Evolutionary conservation across 2,888 invertebrate genomes (phyloP), one percentile per base, ranked within the genome.

Genomic region (Thelaira solivaga): DNA sequence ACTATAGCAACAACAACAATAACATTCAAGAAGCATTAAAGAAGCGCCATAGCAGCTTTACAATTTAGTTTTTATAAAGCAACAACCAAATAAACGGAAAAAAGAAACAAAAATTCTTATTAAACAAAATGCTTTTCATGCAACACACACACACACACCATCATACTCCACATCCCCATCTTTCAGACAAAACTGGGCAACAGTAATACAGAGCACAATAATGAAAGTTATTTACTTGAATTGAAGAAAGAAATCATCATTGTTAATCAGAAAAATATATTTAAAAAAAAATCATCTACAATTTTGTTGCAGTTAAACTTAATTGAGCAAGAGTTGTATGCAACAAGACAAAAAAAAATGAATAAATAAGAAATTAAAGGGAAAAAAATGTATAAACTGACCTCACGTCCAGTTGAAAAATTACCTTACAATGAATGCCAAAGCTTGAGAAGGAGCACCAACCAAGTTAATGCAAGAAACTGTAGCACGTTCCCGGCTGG

Each of bases 301-400:
- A 55, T 53, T 51, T 71, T 53, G 71, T 53, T 62, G 61, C 51
- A 51, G 31, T 49, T 57, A 64, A 78, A 78, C 61, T 78, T 78
- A 78, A 78, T 78, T 78, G 78, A 74, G 47, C 61, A 78, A 64
- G 72, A 78, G n/a, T n/a, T n/a, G n/a, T 74, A 71, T 65, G 43
- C 22, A 62, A 62, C n/a, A n/a, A 31, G 36, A 64, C 31, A 6
- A 41, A 43, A 67, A 53, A 64, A 51, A 13, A 16, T 41, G 5
- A 10, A 11, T 31, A 57, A 64, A 78, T 74, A 71, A 71, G 43
- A 29, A 62, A 62, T n/a, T n/a, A 31, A 31, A 64, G 34, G 5
- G 34, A 43, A 67, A 53, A 64, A 51, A 13, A 16, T 41, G 5
- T 7, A 11, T 31, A 57, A 64, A 74, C 77, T 72, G 77, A 69